Evolutionary conservation across 2,888 invertebrate genomes (phyloP), one percentile per base, ranked within the genome.

Genomic region (Subacronicta megacephala): DNA sequence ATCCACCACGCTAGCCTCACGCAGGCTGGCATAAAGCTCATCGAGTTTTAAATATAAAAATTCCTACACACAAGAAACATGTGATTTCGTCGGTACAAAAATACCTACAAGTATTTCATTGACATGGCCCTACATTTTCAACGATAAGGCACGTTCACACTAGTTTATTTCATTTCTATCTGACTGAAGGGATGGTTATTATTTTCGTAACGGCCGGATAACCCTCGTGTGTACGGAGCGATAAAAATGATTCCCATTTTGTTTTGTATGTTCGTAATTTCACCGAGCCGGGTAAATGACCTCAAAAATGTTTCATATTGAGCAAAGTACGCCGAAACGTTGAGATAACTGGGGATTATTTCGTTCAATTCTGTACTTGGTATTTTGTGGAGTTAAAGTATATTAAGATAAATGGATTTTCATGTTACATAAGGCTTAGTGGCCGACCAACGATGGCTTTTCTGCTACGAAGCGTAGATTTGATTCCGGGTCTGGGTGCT

Each of bases 221-320:
- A 15, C 41, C 36, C 65, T 46, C 29, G 9, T 20, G 40, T 38
- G 45, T 47, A 36, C 42, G 31, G 59, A 59, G 20, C 59, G 23
- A 70, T 58, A 58, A 70, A 70, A 59, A 71, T 59, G n/a, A 59
- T 59, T 31, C 31, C 31, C 33, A 42, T 59, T 51, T 42, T n/a
- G 20, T 42, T 42, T 45, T 23, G 26, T 49, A 9, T 33, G 41
- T 47, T 43, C 49, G 45, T 52, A 38, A 54, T 64, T 53, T 50
- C 6, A 36, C 37, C 20, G 6, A 40, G n/a, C 13, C 13, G 18
- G 47, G 31, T 55, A 16, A 49, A 49, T 40, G 33, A 40, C 20
- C 20, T 36, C 45, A 5, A 12, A 56, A n/a, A 37, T 47, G 18
- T 17, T 33, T 20, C 29, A 12, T 47, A 52, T 52, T 50, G 46